Evolutionary conservation across 2,888 invertebrate genomes (phyloP), one percentile per base, ranked within the genome.

Genomic region (Muscina levida): DNA sequence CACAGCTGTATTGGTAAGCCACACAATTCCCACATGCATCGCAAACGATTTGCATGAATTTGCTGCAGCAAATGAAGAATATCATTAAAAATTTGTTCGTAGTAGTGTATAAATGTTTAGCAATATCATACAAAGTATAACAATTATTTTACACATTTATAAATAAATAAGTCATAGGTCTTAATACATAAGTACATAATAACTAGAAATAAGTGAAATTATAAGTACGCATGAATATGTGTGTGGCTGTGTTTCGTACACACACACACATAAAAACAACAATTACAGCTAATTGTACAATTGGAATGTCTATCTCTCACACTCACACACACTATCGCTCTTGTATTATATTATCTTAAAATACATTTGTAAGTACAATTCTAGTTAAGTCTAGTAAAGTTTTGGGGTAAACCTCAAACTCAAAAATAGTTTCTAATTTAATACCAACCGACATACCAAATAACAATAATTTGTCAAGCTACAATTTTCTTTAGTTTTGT

Each of bases 141-240:
- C 42, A 62, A 76, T 72, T 72, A 79, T 68, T 53, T 79, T 42
- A 67, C 44, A 72, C 44, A 72, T 73, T 31, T 79, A 62, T 39
- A 46, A 57, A 42, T 22, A 39, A 57, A 24, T 39, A 66, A 31
- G 31, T n/a, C 51, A 68, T 56, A 72, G 75, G 72, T 67, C 44
- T 39, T 62, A 73, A 31, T 3, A 3, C 31, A n/a, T n/a, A n/a
- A n/a, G n/a, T n/a, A n/a, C n/a, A n/a, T n/a, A n/a, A n/a, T n/a
- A n/a, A n/a, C n/a, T n/a, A n/a, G n/a, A 31, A 31, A 31, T 37
- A 57, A 19, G 24, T 42, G 19, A 31, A 73, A 22, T 26, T 19
- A 39, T 15, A 11, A 48, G 22, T 51, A 15, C 19, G n/a, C 10
- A 51, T 51, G 22, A 19, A 51, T 51, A 19, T 51, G 51, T 51